Conservation (phyloP, 2,797 vertebrate species). For the Anas bernieri region DNA sequence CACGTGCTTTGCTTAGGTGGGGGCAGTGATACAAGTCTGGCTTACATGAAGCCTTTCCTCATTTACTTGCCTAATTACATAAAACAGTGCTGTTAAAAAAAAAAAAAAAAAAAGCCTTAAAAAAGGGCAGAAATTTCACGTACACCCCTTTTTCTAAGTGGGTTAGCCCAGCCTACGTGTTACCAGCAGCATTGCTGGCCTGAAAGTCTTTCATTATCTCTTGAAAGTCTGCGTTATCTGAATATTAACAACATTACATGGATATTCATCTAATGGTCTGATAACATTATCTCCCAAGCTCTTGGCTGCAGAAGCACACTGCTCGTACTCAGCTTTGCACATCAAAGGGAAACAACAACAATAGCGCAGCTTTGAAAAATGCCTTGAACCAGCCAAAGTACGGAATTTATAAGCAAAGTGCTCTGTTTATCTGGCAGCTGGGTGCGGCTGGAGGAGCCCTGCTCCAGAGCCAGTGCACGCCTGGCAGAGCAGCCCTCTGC, state of each 20-base stretch:
- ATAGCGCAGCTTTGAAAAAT: neutral
- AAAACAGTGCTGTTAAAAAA: too few species aligned
- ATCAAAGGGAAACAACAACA: conserved; percentile 35
- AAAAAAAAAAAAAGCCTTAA: neutral
- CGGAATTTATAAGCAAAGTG: neutral
- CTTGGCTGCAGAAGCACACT: neutral
- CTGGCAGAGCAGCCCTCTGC: neutral
- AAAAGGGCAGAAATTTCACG: neutral
- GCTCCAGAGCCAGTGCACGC: conserved; percentile 31
- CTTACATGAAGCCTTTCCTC: neutral
- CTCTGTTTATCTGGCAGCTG: conserved; percentile 51
- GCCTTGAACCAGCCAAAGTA: neutral
- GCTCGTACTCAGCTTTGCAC: neutral
- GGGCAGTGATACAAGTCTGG: neutral
- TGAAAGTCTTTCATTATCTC: neutral
- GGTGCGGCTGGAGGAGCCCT: conserved; percentile 46
- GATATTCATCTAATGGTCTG: neutral
- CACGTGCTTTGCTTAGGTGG: neutral
- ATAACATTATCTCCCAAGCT: neutral
- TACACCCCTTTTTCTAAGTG: neutral
- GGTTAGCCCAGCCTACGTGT: neutral
- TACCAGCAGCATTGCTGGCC: neutral
- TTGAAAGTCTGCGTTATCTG: neutral
- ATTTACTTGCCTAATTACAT: neutral
- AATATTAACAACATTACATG: neutral